Evolutionary conservation across 35 echinoderm and acorn worm genomes (phyloP).

Genomic region (Lytechinus pictus): DNA sequence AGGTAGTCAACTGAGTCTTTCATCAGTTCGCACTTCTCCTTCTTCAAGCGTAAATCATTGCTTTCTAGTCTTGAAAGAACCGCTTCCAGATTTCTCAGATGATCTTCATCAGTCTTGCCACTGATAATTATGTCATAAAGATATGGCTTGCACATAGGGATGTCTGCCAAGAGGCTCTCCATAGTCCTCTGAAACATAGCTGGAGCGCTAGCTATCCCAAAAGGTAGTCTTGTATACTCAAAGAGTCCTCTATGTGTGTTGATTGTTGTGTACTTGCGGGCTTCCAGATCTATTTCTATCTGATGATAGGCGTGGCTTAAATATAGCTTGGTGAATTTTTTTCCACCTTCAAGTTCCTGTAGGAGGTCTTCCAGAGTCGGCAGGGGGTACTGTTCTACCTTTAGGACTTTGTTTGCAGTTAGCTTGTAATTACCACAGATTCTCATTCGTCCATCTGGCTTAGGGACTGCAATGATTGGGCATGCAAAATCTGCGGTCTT

Average conservation of each 20-base stretch:
- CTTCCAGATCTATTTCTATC: constrained; percentile 52
- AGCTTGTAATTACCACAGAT: constrained; percentile 76
- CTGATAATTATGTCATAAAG: constrained; percentile 47
- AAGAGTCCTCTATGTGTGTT: constrained; percentile 60
- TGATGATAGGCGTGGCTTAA: constrained; percentile 61
- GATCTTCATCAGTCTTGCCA: constrained; percentile 22
- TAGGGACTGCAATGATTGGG: constrained; percentile 25
- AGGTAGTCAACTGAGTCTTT: too few species aligned
- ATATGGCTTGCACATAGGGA: constrained; percentile 26
- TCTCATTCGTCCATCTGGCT: constrained; percentile 50
- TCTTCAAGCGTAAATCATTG: constrained; percentile 38
- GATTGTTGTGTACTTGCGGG: constrained; percentile 50
- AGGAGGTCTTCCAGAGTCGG: constrained; percentile 59
- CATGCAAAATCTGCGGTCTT: constrained; percentile 54
- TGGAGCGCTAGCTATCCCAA: constrained; percentile 51
- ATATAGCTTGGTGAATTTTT: constrained; percentile 58
- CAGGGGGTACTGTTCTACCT: constrained; percentile 74
- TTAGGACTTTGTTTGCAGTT: too few species aligned
- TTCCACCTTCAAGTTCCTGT: constrained; percentile 38
- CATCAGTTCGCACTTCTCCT: constrained; percentile 64
- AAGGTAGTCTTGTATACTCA: constrained; percentile 44
- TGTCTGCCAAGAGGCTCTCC: constrained; percentile 48
- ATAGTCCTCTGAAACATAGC: constrained; percentile 54
- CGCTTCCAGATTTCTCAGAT: not conserved
- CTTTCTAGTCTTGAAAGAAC: not conserved